Base-by-base conservation (phyloP, 2,888 invertebrate genomes). In the Mesorhabditis sp. region DNA sequence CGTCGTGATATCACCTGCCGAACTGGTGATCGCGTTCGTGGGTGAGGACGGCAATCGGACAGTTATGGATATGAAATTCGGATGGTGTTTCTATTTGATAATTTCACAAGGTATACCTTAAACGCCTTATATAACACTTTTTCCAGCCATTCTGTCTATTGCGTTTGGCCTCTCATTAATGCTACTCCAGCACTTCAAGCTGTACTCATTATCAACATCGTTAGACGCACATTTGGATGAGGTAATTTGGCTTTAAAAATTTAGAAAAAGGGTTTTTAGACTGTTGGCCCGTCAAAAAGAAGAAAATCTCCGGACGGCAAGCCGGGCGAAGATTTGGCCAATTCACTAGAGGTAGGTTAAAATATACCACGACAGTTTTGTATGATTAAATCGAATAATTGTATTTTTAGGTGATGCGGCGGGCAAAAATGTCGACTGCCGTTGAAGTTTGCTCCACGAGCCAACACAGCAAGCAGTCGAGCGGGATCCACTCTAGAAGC, bases 141-240 rank as follows among this genome's bases (percentile, higher is more conserved):
- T 64, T 74, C 61, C 66, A 77, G 80, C 77, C 6, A 65, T 84
- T 10, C 65, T 84, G 0, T 78, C 82, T n/a, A 72, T 83, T 45
- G 66, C 76, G 7, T 78, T 71, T 45, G 79, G 81, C 43, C 65
- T 76, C 5, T 69, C 70, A 1, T 74, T 84, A 5, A 72, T 76
- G 45, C 28, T 82, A 41, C 76, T 83, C n/a, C 82, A 84, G 69
- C 77, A 79, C 64, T 74, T 81, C 73, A 74, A 77, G 5, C 67
- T 82, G 61, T 84, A 84, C 73, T 77, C 77, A 4, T 72, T 84
- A 50, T 81, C 82, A 42, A 84, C 84, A 2, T 81, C 81, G 71
- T 68, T 84, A 50, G 81, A 81, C 66, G 78, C 82, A 4, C 67
- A 67, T 65, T 68, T 84, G 7, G 84, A 84, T 70, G 82, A 81